phyloP scores from a whole-genome alignment of 2,797 vertebrate species.

The Telmatherina bonti region DNA sequence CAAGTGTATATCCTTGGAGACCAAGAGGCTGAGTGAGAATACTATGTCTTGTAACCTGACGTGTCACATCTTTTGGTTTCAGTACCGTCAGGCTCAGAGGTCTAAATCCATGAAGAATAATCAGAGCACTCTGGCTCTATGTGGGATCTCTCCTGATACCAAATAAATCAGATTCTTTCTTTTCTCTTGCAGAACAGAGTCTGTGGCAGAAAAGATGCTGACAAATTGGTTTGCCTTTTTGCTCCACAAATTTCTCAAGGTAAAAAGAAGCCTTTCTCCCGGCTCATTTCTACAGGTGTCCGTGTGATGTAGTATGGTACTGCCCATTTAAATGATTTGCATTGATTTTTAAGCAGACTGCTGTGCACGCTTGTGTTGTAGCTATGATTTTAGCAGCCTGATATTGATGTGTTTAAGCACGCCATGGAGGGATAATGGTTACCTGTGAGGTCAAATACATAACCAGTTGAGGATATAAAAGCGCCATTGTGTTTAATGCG shows the following conservation, averaged over 20 bases:
- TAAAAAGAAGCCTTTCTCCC: constrained; percentile 69
- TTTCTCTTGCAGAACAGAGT: constrained; percentile 89
- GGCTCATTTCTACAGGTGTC: constrained; percentile 50
- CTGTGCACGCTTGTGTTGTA: constrained; percentile 21
- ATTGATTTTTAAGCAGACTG: constrained; percentile 48
- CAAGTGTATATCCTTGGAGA: constrained; percentile 37
- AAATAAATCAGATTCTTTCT: constrained; percentile 49
- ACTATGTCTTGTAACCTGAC: constrained; percentile 45
- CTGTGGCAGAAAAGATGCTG: constrained; percentile 98
- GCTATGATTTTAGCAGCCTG: constrained; percentile 28
- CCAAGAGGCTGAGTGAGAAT: constrained; percentile 19
- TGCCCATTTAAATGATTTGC: constrained; percentile 28
- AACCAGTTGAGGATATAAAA: constrained; percentile 23
- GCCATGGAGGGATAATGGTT: constrained; percentile 11
- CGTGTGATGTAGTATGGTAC: constrained; percentile 15
- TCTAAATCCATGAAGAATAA: constrained; percentile 67
- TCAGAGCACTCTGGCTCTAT: constrained; percentile 59
- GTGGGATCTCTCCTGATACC: constrained; percentile 59
- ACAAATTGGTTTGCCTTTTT: constrained; percentile 98
- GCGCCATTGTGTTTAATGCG: constrained; percentile 31
- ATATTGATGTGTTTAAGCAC: constrained; percentile 38
- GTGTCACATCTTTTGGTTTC: constrained; percentile 37
- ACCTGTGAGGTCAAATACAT: constrained; percentile 27
- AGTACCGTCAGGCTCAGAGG: constrained; percentile 35
- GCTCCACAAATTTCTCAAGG: constrained; percentile 97